A percentile compares a stretch with the other conserved stretches of the same genome.
phyloP scores from a whole-genome alignment of 2,113 vertebrate species.

The Sander lucioperca region DNA sequence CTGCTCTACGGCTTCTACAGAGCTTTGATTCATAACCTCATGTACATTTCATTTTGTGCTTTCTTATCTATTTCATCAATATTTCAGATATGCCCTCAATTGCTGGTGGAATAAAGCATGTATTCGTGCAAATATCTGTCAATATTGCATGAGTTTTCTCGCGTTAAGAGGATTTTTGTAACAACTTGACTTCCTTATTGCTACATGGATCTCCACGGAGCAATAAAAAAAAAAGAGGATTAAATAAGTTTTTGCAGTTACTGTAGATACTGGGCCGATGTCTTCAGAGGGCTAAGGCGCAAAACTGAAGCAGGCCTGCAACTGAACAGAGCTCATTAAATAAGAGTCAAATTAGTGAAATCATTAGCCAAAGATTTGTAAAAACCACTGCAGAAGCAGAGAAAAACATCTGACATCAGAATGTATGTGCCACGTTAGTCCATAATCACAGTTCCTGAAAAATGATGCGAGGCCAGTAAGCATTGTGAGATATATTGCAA shows the following conservation, averaged over 20 bases:
- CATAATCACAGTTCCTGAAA: not conserved
- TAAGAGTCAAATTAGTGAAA: constrained; percentile 22
- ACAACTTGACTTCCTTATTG: not conserved
- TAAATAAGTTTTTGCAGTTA: too few species aligned
- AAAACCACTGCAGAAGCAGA: not conserved
- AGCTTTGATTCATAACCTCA: too few species aligned
- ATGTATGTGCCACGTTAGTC: not conserved
- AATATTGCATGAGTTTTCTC: constrained; percentile 39
- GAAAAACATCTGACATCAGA: not conserved
- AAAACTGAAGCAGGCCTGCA: constrained; percentile 19
- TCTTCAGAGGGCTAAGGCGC: constrained; percentile 9
- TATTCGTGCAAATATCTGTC: constrained; percentile 49
- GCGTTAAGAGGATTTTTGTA: constrained; percentile 21
- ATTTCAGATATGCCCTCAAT: constrained; percentile 47
- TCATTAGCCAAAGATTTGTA: constrained; percentile 4
- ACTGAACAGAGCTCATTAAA: constrained; percentile 46
- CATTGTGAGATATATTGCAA: not conserved
- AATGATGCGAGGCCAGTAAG: not conserved
- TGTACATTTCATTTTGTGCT: constrained; percentile 70
- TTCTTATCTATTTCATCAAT: constrained; percentile 63
- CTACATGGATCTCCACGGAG: not conserved
- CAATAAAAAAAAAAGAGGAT: too few species aligned
- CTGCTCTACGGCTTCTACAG: too few species aligned
- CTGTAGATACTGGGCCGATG: not conserved
- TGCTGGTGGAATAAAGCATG: constrained; percentile 43